Percentiles rank a stretch among this genome's conserved stretches.
phyloP scores from a whole-genome alignment of 2,888 invertebrate species.

The Galerucella calmariensis region DNA sequence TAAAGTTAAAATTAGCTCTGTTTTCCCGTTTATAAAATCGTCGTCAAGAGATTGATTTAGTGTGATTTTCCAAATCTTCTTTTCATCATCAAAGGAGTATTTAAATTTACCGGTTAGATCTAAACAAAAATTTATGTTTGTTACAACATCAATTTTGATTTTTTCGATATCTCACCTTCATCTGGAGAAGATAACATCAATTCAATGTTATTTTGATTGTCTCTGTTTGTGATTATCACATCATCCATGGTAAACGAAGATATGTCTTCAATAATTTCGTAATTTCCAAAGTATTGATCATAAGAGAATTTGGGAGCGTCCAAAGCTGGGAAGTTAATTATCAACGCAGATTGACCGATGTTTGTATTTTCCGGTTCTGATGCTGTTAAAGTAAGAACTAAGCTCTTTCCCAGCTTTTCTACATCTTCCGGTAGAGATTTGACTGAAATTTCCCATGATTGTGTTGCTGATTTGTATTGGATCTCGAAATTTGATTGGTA shows the following conservation, averaged over 20 bases:
- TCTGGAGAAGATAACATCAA: constrained; percentile 3
- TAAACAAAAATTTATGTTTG: constrained; percentile 10
- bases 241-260: constrained; percentile 6
- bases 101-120: constrained; percentile 22
- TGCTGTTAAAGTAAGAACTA: constrained; percentile 30
- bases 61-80: constrained; percentile 16
- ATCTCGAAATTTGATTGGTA: constrained; percentile 39
- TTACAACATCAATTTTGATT: no score
- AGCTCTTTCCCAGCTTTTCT: neutral
- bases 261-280: neutral
- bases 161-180: constrained; percentile 14
- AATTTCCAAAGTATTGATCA: constrained; percentile 20
- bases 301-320: constrained; percentile 22
- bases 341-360: constrained; percentile 19
- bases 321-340: constrained; percentile 18
- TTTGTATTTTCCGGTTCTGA: constrained; percentile 14
- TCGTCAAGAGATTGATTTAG: constrained; percentile 30
- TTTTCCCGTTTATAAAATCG: constrained; percentile 28
- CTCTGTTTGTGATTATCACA: constrained; percentile 25
- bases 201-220: constrained; percentile 4
- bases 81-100: neutral
- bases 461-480: constrained; percentile 17
- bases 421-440: constrained; percentile 16
- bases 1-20: constrained; percentile 42
- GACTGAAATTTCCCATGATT: constrained; percentile 31